phyloP scores from a whole-genome alignment of 1,140 invertebrate genomes.

The Hylyphantes graminicola region DNA sequence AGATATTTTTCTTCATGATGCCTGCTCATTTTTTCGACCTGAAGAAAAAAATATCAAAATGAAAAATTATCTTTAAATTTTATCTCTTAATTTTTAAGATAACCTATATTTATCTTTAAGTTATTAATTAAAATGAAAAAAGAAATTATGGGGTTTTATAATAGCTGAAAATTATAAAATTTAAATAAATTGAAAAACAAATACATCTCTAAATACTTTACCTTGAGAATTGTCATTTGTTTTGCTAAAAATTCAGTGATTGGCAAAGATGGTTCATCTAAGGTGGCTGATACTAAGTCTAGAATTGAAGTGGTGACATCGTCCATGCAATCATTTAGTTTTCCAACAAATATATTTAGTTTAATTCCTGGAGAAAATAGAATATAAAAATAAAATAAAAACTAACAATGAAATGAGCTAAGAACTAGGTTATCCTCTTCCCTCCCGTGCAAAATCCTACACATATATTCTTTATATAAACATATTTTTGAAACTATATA shows the following conservation, averaged over 20 bases:
- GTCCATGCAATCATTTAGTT: conserved; percentile 13
- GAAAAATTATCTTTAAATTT: not conserved
- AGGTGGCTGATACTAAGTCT: not conserved
- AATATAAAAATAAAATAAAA: not conserved
- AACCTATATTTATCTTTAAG: not conserved
- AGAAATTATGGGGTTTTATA: too few relatives aligned
- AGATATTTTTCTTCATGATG: conserved; percentile 39
- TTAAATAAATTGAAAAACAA: not conserved
- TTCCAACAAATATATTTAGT: conserved; percentile 41
- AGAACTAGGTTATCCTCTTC: too few relatives aligned
- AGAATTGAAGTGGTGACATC: conserved; percentile 25
- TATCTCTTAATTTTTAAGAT: not conserved
- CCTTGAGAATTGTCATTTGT: conserved; percentile 35
- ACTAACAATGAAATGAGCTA: too few relatives aligned
- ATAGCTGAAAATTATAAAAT: not conserved
- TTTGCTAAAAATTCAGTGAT: conserved; percentile 8
- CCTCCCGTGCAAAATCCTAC: too few relatives aligned
- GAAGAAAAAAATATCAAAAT: not conserved
- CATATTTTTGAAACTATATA: too few relatives aligned
- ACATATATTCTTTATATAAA: too few relatives aligned
- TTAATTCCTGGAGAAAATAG: conserved; percentile 54
- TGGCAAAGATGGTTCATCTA: conserved; percentile 2
- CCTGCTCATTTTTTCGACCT: not conserved
- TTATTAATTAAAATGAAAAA: too few relatives aligned
- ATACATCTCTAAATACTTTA: not conserved